These are phyloP conservation scores for Stenurella melanura DNA, from an alignment of 2,888 invertebrate species.

Conservation along the genomic window DNA sequence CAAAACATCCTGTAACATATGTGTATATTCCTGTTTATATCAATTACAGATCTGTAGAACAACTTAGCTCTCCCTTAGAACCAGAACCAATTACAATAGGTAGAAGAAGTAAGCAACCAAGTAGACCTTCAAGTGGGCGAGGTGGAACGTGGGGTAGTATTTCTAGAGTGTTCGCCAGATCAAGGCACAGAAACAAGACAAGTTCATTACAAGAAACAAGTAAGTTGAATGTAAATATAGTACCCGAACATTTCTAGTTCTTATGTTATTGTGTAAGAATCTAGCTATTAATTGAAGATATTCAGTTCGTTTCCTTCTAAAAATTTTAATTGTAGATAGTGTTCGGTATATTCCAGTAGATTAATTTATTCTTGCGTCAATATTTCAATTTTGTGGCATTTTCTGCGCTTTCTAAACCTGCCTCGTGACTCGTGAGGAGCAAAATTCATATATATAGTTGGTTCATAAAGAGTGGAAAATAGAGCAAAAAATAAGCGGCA, in stretches of 20 bases:
- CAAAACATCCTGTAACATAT: no score
- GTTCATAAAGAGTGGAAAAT: no score
- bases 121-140: constrained; percentile 76
- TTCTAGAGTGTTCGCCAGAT: constrained; percentile 90
- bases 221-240: constrained; percentile 47
- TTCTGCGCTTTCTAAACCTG: no score
- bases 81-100: constrained; percentile 76
- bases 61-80: constrained; percentile 87
- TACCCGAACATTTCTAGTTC: not conserved
- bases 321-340: no score
- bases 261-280: not conserved
- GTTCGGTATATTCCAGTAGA: no score
- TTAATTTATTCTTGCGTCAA: no score
- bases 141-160: constrained; percentile 94
- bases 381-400: no score
- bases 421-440: no score
- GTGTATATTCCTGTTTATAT: not conserved
- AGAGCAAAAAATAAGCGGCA: no score
- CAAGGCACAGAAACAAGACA: constrained; percentile 87
- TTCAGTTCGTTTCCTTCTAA: no score
- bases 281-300: no score
- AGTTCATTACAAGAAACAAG: constrained; percentile 82
- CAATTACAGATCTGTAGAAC: constrained; percentile 82
- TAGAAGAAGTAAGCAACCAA: constrained; percentile 68
- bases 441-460: no score